Percentiles rank a stretch among this genome's conserved stretches.
phyloP scores from a whole-genome alignment of 2,113 vertebrate genomes.

The Trematocara nigrifrons region DNA sequence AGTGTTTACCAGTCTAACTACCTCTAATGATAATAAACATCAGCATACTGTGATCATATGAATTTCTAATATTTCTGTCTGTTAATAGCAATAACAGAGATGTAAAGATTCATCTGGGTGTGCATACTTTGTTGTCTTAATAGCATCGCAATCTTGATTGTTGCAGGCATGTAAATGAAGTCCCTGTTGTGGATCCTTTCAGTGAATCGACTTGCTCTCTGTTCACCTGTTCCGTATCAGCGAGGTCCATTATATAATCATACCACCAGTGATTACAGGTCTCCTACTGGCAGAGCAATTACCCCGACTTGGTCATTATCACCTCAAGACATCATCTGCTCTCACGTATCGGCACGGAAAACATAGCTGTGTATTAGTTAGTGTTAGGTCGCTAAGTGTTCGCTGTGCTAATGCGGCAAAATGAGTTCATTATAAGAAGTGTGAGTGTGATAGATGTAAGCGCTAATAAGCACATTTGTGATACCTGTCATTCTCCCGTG shows the following conservation, averaged over 20 bases:
- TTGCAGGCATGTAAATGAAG: neutral
- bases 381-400: conserved; percentile 31
- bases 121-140: neutral
- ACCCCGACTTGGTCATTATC: conserved; percentile 57
- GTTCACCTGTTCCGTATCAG: conserved; percentile 55
- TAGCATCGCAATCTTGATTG: neutral
- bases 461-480: conserved; percentile 22
- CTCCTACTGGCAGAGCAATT: conserved; percentile 55
- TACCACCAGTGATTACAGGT: conserved; percentile 40
- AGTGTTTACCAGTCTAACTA: neutral
- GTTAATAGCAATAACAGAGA: neutral
- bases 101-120: neutral
- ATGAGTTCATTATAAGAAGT: conserved; percentile 52
- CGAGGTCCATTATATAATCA: conserved; percentile 49
- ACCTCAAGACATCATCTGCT: conserved; percentile 55
- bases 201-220: conserved; percentile 1
- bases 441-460: conserved; percentile 34
- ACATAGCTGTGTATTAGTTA: conserved; percentile 32
- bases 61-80: neutral
- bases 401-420: conserved; percentile 17
- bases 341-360: conserved; percentile 37
- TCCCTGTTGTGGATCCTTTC: conserved; percentile 20
- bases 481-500: neutral
- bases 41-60: neutral
- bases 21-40: neutral